These are phyloP conservation scores for Serranochromis macrocephalus DNA, from an alignment of 2,113 vertebrate species.

Conservation along the genomic window DNA sequence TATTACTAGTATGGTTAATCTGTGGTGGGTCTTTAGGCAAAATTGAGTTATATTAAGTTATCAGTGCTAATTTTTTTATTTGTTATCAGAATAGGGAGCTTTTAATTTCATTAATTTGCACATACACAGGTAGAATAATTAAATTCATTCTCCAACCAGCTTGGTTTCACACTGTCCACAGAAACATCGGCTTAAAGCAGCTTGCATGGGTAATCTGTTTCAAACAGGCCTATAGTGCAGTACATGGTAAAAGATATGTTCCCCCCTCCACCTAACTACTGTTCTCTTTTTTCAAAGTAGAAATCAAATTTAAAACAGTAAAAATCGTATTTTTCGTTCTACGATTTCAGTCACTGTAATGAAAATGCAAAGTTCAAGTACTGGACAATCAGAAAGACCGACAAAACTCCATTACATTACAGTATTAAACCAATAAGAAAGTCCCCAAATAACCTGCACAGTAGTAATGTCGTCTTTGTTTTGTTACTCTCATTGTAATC, in stretches of 20 bases:
- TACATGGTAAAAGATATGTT: not conserved
- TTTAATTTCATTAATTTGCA: not conserved
- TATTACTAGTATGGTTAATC: not conserved
- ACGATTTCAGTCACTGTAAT: not conserved
- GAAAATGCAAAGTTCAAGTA: not conserved
- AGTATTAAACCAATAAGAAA: not conserved
- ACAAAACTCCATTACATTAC: not conserved
- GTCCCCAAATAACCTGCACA: not conserved
- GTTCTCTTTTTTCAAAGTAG: not conserved
- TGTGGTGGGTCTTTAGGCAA: not conserved
- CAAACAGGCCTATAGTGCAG: not conserved
- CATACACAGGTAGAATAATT: not conserved
- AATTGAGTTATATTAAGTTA: not conserved
- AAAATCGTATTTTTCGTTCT: rapidly evolving
- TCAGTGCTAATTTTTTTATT: too few species aligned
- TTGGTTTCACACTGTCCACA: not conserved
- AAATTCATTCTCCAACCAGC: not conserved
- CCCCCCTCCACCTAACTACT: not conserved
- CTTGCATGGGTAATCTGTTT: not conserved
- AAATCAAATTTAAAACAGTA: not conserved
- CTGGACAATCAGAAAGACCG: not conserved
- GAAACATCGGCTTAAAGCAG: not conserved
- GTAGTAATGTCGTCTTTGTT: not conserved
- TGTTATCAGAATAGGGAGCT: not conserved
- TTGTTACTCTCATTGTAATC: not conserved